phyloP scores from a whole-genome alignment of 2,888 invertebrate genomes.

The Eupithecia tripunctaria region DNA sequence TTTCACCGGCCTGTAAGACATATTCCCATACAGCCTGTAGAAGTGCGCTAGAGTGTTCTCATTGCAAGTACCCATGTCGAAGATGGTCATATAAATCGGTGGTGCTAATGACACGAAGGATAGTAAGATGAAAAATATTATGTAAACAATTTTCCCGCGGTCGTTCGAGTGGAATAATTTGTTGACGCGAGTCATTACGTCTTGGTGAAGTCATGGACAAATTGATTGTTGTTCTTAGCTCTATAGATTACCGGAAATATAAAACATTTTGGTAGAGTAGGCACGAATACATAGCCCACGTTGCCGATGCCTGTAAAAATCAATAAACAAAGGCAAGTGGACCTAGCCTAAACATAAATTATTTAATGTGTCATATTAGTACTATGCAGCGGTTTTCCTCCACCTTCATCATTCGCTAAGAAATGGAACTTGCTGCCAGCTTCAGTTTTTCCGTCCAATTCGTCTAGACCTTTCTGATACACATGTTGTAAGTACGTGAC shows the following conservation, averaged over 20 bases:
- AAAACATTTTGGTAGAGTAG: background rate
- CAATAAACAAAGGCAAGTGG: no score
- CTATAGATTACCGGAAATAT: slow-evolving; percentile 18
- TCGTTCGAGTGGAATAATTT: slow-evolving; percentile 16
- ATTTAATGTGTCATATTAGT: no score
- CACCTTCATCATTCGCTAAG: no score
- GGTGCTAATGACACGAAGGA: slow-evolving; percentile 62
- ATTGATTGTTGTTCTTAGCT: slow-evolving; percentile 8
- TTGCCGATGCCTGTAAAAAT: no score
- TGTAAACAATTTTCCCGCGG: slow-evolving; percentile 51
- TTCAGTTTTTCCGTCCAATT: no score
- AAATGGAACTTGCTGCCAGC: no score
- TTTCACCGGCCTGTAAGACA: background rate
- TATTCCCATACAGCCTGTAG: slow-evolving; percentile 30
- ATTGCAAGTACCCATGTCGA: slow-evolving; percentile 52
- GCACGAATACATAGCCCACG: no score
- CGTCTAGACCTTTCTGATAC: no score
- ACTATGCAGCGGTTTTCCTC: no score
- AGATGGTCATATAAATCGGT: slow-evolving; percentile 66
- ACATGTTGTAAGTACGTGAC: no score
- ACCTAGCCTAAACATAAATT: no score
- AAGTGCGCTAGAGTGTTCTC: slow-evolving; percentile 67
- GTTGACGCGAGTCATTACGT: slow-evolving; percentile 21
- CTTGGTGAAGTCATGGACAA: background rate
- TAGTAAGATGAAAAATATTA: slow-evolving; percentile 58